These are phyloP conservation scores for Tachystola acroxantha DNA, from an alignment of 2,888 invertebrate genomes.

Conservation along the genomic window DNA sequence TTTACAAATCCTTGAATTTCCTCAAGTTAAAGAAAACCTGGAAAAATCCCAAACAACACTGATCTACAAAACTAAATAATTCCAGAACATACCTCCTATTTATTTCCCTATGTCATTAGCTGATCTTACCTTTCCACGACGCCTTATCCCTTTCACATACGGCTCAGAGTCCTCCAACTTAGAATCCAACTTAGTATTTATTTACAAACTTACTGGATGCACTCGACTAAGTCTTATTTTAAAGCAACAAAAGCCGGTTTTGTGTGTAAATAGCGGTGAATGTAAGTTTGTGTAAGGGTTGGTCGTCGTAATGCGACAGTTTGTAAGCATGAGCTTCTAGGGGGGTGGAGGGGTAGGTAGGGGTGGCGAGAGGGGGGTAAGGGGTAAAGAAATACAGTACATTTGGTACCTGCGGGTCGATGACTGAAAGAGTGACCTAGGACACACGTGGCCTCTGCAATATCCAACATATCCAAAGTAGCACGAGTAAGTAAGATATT, in stretches of 20 bases:
- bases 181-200: slow-evolving; percentile 19
- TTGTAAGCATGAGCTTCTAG: slow-evolving; percentile 75
- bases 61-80: too few species aligned
- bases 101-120: slow-evolving; percentile 66
- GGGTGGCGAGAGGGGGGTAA: too few species aligned
- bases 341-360: slow-evolving; percentile 23
- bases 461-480: too few species aligned
- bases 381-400: slow-evolving; percentile 58
- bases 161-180: slow-evolving; percentile 30
- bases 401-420: slow-evolving; percentile 52
- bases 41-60: slow-evolving; percentile 32
- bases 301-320: slow-evolving; percentile 74
- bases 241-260: slow-evolving; percentile 11
- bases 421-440: background rate
- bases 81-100: slow-evolving; percentile 55
- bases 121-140: slow-evolving; percentile 31
- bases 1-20: too few species aligned
- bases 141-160: slow-evolving; percentile 32
- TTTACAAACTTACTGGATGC: slow-evolving; percentile 29
- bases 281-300: slow-evolving; percentile 54
- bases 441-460: too few species aligned
- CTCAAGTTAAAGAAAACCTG: too few species aligned
- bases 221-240: slow-evolving; percentile 9
- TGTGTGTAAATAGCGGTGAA: slow-evolving; percentile 16
- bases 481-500: too few species aligned